phyloP scores from a whole-genome alignment of 2,113 vertebrate genomes.

The Poeciliopsis occidentalis region DNA sequence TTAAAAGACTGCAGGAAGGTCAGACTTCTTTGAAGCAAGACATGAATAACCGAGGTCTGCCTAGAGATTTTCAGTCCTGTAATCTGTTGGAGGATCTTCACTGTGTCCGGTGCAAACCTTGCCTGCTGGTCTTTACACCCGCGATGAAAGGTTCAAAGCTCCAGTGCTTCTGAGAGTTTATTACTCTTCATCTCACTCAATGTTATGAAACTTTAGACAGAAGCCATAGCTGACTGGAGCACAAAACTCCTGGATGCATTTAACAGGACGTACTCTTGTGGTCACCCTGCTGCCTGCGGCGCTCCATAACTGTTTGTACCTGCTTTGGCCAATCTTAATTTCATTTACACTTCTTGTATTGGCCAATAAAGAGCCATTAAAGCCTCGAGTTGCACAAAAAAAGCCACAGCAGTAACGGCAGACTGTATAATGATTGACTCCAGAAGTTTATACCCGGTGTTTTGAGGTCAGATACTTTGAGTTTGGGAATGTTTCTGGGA shows the following conservation, averaged over 20 bases:
- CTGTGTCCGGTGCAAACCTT: neutral
- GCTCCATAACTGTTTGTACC: constrained; percentile 13
- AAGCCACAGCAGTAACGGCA: constrained; percentile 66
- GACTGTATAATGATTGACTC: constrained; percentile 60
- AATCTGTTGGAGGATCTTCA: neutral
- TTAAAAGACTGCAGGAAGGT: neutral
- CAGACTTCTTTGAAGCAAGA: neutral
- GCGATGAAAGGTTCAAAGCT: constrained; percentile 22
- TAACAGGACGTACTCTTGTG: constrained; percentile 24
- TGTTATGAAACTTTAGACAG: constrained; percentile 58
- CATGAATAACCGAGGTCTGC: neutral
- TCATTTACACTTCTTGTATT: constrained; percentile 53
- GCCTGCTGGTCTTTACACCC: neutral
- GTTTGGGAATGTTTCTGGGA: constrained; percentile 37
- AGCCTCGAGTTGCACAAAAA: constrained; percentile 67
- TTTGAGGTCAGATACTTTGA: constrained; percentile 64
- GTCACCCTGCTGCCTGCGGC: constrained; percentile 25
- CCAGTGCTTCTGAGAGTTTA: constrained; percentile 17
- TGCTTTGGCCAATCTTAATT: constrained; percentile 34
- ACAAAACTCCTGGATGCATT: constrained; percentile 39
- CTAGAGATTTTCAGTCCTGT: neutral
- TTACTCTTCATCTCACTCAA: constrained; percentile 46
- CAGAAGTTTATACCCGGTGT: constrained; percentile 61
- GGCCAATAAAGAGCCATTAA: constrained; percentile 53
- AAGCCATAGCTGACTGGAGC: constrained; percentile 48